Percentiles rank a stretch among this genome's conserved stretches.
Conservation (phyloP, 2,888 invertebrate genomes). For the Polymixis flavicincta region DNA sequence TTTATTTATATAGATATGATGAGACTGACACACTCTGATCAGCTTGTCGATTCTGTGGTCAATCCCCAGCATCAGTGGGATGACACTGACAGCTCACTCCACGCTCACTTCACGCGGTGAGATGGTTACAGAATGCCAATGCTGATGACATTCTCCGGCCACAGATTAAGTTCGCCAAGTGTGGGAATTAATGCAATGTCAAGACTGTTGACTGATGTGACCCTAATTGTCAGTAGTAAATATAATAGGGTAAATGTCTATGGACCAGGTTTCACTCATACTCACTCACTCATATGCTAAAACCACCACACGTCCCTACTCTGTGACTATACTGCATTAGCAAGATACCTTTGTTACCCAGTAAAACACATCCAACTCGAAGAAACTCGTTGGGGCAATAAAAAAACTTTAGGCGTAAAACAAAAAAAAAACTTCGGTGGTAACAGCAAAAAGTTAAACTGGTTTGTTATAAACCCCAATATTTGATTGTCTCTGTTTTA, state of each 20-base stretch:
- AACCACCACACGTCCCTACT: not conserved
- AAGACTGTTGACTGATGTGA: not conserved
- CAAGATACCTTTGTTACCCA: conserved; percentile 9
- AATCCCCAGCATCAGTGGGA: too few species aligned
- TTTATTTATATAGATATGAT: too few species aligned
- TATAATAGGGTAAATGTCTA: not conserved
- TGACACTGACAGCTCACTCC: too few species aligned
- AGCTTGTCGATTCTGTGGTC: too few species aligned
- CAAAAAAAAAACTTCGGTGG: conserved; percentile 50
- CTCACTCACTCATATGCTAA: not conserved
- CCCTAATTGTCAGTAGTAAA: not conserved
- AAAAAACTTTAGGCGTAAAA: conserved; percentile 60
- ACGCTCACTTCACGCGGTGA: too few species aligned
- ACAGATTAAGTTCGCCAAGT: not conserved
- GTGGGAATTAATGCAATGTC: not conserved
- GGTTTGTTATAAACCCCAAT: conserved; percentile 42
- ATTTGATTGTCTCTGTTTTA: conserved; percentile 35
- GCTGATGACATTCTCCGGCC: not conserved
- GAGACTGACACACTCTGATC: too few species aligned
- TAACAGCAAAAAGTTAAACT: conserved; percentile 51
- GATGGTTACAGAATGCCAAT: too few species aligned
- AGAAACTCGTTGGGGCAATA: conserved; percentile 55
- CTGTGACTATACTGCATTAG: conserved; percentile 5
- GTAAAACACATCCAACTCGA: conserved; percentile 39
- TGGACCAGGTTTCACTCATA: not conserved